Percentiles rank a stretch among this genome's conserved stretches.
phyloP scores from a whole-genome alignment of 2,113 vertebrate genomes.

The Mustela nigripes region DNA sequence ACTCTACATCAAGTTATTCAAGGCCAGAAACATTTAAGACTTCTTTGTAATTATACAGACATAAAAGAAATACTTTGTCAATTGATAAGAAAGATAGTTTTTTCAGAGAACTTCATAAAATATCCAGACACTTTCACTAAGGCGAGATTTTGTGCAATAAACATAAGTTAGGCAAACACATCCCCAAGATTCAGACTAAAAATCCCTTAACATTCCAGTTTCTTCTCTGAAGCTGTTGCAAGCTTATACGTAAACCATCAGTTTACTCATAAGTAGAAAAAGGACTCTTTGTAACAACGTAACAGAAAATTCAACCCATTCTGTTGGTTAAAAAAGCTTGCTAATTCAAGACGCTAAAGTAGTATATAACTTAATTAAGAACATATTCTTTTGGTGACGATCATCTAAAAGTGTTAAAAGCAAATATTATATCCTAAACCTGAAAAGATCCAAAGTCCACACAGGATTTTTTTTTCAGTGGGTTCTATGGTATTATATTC shows the following conservation, averaged over 20 bases:
- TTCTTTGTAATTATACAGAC: not conserved
- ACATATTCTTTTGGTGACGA: not conserved
- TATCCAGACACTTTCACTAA: not conserved
- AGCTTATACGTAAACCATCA: not conserved
- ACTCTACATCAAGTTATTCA: conserved; percentile 9
- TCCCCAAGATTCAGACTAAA: not conserved
- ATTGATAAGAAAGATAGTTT: not conserved
- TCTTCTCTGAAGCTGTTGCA: not conserved
- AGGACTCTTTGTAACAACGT: not conserved
- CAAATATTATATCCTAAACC: conserved; percentile 9
- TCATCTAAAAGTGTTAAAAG: not conserved
- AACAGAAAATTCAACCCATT: not conserved
- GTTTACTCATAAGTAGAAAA: not conserved
- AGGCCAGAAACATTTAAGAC: not conserved
- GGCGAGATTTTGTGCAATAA: not conserved
- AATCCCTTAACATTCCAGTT: not conserved
- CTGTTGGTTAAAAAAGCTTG: not conserved
- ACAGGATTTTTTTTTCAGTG: not conserved
- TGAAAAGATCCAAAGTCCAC: not conserved
- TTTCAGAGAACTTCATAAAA: not conserved
- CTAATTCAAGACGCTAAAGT: conserved; percentile 26
- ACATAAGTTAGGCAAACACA: not conserved
- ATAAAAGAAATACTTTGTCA: not conserved
- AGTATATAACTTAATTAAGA: not conserved
- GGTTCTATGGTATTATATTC: not conserved